Conservation (phyloP, 2,888 invertebrate genomes). For the Fragum whitleyi region DNA sequence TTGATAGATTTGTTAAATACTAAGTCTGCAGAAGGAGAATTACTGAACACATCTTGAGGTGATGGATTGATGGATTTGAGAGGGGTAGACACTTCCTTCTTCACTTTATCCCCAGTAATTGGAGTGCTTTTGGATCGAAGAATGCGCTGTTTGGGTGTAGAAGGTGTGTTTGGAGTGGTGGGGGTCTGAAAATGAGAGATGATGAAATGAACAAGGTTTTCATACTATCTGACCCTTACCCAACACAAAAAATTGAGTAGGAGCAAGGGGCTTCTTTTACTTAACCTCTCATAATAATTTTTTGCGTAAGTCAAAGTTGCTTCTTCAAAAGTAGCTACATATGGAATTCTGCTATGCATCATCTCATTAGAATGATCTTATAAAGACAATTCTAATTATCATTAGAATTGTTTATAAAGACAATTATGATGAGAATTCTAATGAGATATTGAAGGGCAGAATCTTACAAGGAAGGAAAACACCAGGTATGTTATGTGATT, state of each 20-base stretch:
- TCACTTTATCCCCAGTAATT: constrained; percentile 39
- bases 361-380: too few relatives aligned
- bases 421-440: too few relatives aligned
- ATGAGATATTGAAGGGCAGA: too few relatives aligned
- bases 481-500: too few relatives aligned
- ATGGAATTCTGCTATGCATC: too few relatives aligned
- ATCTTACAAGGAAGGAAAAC: too few relatives aligned
- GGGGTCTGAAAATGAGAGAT: constrained; percentile 31
- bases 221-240: neutral
- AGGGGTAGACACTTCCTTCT: neutral
- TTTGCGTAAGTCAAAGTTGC: neutral
- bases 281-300: neutral
- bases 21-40: neutral
- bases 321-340: too few relatives aligned
- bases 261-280: too few relatives aligned
- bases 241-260: neutral
- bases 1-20: neutral
- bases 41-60: neutral
- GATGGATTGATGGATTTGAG: neutral
- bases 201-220: too few relatives aligned
- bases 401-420: too few relatives aligned
- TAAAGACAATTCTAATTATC: neutral
- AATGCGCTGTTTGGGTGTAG: constrained; percentile 45
- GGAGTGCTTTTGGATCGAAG: constrained; percentile 49
- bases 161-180: constrained; percentile 51